These are phyloP conservation scores for Sinopyrophorus schimmeli DNA, from an alignment of 2,888 invertebrate species.

Conservation along the genomic window DNA sequence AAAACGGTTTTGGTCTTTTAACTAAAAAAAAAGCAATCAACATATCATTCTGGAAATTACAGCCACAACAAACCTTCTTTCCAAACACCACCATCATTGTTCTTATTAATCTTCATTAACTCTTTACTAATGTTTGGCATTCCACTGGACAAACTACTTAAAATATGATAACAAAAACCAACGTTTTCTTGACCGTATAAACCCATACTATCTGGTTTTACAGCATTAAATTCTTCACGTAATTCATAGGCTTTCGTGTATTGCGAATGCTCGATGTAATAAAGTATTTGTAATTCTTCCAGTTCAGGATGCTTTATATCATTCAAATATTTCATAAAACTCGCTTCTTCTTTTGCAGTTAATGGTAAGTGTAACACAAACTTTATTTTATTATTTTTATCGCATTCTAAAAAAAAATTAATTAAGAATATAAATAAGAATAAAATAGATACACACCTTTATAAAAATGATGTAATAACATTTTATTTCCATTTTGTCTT, in stretches of 20 bases:
- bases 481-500: conserved; percentile 59
- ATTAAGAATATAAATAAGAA: not conserved
- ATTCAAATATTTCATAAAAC: conserved; percentile 68
- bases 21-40: no score
- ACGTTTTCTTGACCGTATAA: conserved; percentile 43
- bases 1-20: conserved; percentile 61
- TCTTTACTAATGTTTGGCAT: conserved; percentile 47
- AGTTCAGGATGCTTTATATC: conserved; percentile 59
- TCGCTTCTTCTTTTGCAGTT: conserved; percentile 66
- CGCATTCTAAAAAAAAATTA: conserved; percentile 56
- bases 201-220: conserved; percentile 40
- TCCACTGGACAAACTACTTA: conserved; percentile 42
- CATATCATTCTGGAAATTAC: not conserved
- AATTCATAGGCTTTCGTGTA: conserved; percentile 62
- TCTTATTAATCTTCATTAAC: conserved; percentile 44
- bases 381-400: conserved; percentile 60
- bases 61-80: conserved; percentile 39
- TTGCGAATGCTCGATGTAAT: conserved; percentile 66
- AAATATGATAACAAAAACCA: conserved; percentile 39
- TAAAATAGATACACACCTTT: conserved; percentile 55
- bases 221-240: conserved; percentile 15
- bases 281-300: conserved; percentile 70
- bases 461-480: conserved; percentile 64
- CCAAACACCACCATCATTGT: conserved; percentile 42
- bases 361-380: conserved; percentile 67